A percentile compares a stretch with the other conserved stretches of the same genome.
These are phyloP conservation scores for Phrynocephalus guinanensis DNA, from an alignment of 2,797 vertebrate genomes.

Conservation along the genomic window DNA sequence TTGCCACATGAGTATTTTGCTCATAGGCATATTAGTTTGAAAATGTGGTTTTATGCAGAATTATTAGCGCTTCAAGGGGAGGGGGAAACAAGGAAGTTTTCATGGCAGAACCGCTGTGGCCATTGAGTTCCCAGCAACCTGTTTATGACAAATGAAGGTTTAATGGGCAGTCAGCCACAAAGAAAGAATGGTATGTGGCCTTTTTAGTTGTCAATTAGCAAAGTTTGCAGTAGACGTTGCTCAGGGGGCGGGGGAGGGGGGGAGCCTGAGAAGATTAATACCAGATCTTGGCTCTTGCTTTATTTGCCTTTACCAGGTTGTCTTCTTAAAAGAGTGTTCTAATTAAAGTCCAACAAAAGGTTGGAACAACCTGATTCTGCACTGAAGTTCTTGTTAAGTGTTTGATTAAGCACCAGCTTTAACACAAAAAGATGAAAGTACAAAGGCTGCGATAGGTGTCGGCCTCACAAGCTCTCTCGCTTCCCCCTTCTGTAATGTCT, in stretches of 20 bases:
- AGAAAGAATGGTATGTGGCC: constrained; percentile 2
- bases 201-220: constrained; percentile 30
- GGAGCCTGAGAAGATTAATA: constrained; percentile 18
- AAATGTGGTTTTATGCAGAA: background rate
- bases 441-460: background rate
- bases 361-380: background rate
- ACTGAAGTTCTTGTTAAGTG: constrained; percentile 1
- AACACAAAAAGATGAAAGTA: background rate
- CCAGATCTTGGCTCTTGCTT: background rate
- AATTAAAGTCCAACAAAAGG: background rate
- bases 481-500: background rate
- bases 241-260: background rate
- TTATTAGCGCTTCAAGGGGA: constrained; percentile 29
- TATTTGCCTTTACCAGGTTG: background rate
- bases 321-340: constrained; percentile 8
- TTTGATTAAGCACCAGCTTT: background rate
- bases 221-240: constrained; percentile 9
- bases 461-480: background rate
- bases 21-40: background rate
- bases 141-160: background rate
- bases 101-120: constrained; percentile 5
- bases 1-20: background rate
- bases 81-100: constrained; percentile 23
- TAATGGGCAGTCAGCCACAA: constrained; percentile 25
- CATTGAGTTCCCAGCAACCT: constrained; percentile 13